Base-by-base conservation (phyloP, 2,113 vertebrate genomes). In the Illadopsis cleaveri region DNA sequence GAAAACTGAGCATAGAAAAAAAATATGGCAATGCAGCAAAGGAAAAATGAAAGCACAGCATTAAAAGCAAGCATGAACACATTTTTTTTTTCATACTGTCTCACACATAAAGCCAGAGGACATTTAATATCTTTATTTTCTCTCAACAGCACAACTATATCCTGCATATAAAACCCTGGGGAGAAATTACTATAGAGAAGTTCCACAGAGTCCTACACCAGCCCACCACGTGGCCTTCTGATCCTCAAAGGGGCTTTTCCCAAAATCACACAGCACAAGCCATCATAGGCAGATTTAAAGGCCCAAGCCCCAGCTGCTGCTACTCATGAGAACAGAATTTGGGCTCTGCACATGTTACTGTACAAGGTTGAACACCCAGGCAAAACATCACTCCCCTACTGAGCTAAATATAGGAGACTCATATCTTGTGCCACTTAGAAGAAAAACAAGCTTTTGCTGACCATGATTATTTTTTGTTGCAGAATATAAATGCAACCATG, bases 331-430 rank as follows among this genome's bases (percentile, higher is more conserved):
- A 83, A 35, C 22, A 42, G 27, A 18, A 50, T 70, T 58, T 4
- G 0, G 25, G 20, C 23, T 70, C 54, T 61, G 30, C 4, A 11
- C 14, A 3, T 35, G 10, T 30, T 61, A 21, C 1, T 4, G 10
- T 51, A 42, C 40, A 21, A 50, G 12, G 6, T 27, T 86, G n/a
- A 44, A 69, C 6, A 27, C 16, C 35, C 33, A 54, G 23, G 23
- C 17, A 66, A 61, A 76, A n/a, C n/a, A 69, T 40, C 42, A 30
- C 5, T 81, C 9, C 20, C 15, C 7, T 33, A 23, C 2, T 14
- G 3, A 65, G 9, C 23, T 70, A 4, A n/a, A 19, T 21, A 61
- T 81, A 66, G 31, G 18, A 86, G 10, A 14, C 12, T 11, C 10
- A 0, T 37, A 45, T 10, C 11, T 57, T 62, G 33, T 16, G 12